Evolutionary conservation across 2,888 invertebrate genomes (phyloP), one percentile per base, ranked within the genome.

Genomic region (Acrobasis repandana): DNA sequence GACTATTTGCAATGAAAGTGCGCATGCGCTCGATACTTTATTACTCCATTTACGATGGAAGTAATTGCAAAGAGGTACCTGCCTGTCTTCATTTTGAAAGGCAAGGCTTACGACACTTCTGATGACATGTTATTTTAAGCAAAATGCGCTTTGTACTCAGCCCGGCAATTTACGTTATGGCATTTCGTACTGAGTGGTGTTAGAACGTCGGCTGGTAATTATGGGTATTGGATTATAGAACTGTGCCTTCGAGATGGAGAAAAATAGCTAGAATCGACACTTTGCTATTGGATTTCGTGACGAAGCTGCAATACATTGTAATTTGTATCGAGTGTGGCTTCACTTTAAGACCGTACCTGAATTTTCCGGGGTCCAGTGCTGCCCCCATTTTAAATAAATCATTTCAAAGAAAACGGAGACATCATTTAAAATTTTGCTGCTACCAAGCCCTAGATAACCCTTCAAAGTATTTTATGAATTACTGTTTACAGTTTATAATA

Each of bases 11-110:
- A 61, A 56, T 59, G 62, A 62, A 58, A 61, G 57, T 60, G 56
- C 54, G 38, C 38, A 54, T 63, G 62, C 62, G 60, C 65, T 18
- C 50, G 58, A 51, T 52, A 62, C 48, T 64, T 65, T 64, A 64
- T 64, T 65, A 61, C 62, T 58, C 62, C 48, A 63, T 67, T 67
- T 67, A 65, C 61, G 67, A 64, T 56, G 54, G 50, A 46, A 57
- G 61, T 62, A 64, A 65, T 63, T 67, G 61, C 57, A 20, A 48
- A 49, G 58, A 49, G 49, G 48, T 56, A 54, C 58, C 51, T 60
- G 60, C 61, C 61, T 64, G 62, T 56, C 58, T 61, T 48, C 52
- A 56, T 67, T 67, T 65, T 63, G 64, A 61, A 67, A 64, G 48
- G 47, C 47, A 15, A 47, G 49, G 6, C 60, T 65, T 61, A 61